Base-by-base conservation (phyloP, 2,113 vertebrate species). In the Mastomys natalensis region DNA sequence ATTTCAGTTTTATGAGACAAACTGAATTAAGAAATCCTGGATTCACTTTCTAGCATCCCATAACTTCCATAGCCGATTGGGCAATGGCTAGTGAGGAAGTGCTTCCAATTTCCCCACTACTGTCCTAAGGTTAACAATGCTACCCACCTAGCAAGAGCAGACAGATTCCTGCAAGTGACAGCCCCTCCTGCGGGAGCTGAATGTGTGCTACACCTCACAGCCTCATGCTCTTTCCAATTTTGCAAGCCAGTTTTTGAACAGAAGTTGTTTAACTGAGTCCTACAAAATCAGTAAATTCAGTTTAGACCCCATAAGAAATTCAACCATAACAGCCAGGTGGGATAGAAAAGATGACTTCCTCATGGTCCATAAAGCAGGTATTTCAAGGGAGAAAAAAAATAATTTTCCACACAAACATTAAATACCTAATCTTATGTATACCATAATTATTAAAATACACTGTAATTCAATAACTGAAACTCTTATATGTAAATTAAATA, bases 371-470 rank as follows among this genome's bases (percentile, higher is more conserved):
- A 91, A 91, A 48, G 94, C 70, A 93, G 17, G 16, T 58, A 93
- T 91, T 88, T 94, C 37, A 91, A 48, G 40, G 76, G 19, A 92
- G 62, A 90, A 94, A 97, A n/a, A 97, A n/a, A 19, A 48, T 4
- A 95, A 81, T 0, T 88, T 66, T 66, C 85, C 9, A 73, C 1
- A 62, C 34, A 58, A 84, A 58, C 7, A 62, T 1, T 84, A 48
- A 86, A 68, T 34, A 22, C 45, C 31, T 29, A 89, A 92, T 60
- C 45, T 60, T 29, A 80, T 2, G 15, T 15, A 15, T 15, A 45
- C 22, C 45, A 85, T 60, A 76, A 60, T 91, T 74, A 74, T 45
- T 68, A 91, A 97, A 96, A 87, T 74, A 86, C 60, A 70, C 48
- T 72, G 68, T 31, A 91, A 4, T n/a, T 87, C 60, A 95, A 77